Percentiles rank a stretch among this genome's conserved stretches.
These are phyloP conservation scores for Gobio occitaniae DNA, from an alignment of 2,797 vertebrate species.

Conservation along the genomic window DNA sequence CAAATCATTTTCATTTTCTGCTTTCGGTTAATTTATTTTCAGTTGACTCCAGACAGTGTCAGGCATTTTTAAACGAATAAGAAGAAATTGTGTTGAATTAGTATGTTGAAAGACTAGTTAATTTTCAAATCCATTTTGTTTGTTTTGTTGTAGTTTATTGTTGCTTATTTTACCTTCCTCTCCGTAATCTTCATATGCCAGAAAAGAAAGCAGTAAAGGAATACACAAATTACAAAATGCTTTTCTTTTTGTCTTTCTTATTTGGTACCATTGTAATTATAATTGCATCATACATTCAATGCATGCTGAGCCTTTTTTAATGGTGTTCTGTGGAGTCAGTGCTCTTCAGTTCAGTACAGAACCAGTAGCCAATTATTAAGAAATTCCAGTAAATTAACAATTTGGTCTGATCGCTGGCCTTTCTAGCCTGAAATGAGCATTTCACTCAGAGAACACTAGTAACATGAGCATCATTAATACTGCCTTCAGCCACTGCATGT, in stretches of 20 bases:
- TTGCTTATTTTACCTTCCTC: slow-evolving; percentile 89
- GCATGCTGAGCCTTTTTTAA: slow-evolving; percentile 18
- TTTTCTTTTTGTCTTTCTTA: background rate
- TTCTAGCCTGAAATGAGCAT: slow-evolving; percentile 14
- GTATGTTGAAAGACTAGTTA: slow-evolving; percentile 57
- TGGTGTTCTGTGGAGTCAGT: slow-evolving; percentile 35
- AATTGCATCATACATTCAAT: slow-evolving; percentile 32
- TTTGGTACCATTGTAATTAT: background rate
- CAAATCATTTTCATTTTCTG: slow-evolving; percentile 27
- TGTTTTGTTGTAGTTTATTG: slow-evolving; percentile 39
- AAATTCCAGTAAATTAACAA: background rate
- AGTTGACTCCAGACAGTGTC: slow-evolving; percentile 40
- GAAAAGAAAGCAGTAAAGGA: slow-evolving; percentile 78
- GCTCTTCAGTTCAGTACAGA: slow-evolving; percentile 13
- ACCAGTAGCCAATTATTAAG: background rate
- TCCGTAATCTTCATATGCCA: slow-evolving; percentile 80
- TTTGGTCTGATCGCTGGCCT: slow-evolving; percentile 14
- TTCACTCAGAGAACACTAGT: slow-evolving; percentile 37
- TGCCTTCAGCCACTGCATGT: slow-evolving; percentile 23
- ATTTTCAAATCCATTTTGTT: slow-evolving; percentile 21
- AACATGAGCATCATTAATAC: slow-evolving; percentile 44
- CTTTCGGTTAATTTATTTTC: slow-evolving; percentile 20
- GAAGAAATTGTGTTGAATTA: slow-evolving; percentile 68
- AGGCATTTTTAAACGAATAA: slow-evolving; percentile 67
- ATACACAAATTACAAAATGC: slow-evolving; percentile 63